Evolutionary conservation across 1,140 invertebrate species (phyloP).

Genomic region (Latrodectus geometricus): DNA sequence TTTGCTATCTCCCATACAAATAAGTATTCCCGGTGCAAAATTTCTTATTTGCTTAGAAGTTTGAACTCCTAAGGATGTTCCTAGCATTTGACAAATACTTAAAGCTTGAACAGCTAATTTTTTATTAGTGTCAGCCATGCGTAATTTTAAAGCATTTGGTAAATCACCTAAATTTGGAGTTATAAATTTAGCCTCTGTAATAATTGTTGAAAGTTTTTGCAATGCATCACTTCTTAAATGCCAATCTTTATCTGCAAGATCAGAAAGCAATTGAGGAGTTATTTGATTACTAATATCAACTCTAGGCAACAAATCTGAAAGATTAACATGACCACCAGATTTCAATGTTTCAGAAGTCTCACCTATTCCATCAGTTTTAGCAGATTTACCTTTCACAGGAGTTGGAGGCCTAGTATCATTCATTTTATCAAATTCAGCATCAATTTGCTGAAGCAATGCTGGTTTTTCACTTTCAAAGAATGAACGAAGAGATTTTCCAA

Average conservation of each 20-base stretch:
- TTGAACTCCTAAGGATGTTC: constrained; percentile 82
- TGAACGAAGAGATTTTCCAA: constrained; percentile 79
- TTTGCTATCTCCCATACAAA: constrained; percentile 79
- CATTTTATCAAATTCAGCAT: constrained; percentile 85
- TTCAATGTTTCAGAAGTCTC: constrained; percentile 70
- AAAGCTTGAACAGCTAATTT: constrained; percentile 87
- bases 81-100: constrained; percentile 83
- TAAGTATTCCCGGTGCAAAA: constrained; percentile 86
- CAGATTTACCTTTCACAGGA: constrained; percentile 76
- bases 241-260: constrained; percentile 94
- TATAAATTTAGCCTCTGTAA: constrained; percentile 82
- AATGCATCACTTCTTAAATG: constrained; percentile 88
- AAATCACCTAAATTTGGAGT: constrained; percentile 85
- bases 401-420: constrained; percentile 77
- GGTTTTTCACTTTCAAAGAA: constrained; percentile 91
- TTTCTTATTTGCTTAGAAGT: constrained; percentile 83
- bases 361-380: constrained; percentile 68
- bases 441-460: constrained; percentile 85
- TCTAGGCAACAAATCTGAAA: constrained; percentile 79
- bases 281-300: constrained; percentile 89
- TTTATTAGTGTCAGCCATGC: constrained; percentile 89
- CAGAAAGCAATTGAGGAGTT: constrained; percentile 82
- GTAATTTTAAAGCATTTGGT: constrained; percentile 79
- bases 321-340: constrained; percentile 71
- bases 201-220: constrained; percentile 81